Evolutionary conservation across 2,888 invertebrate species (phyloP).

Genomic region (Mythimna ferrago): DNA sequence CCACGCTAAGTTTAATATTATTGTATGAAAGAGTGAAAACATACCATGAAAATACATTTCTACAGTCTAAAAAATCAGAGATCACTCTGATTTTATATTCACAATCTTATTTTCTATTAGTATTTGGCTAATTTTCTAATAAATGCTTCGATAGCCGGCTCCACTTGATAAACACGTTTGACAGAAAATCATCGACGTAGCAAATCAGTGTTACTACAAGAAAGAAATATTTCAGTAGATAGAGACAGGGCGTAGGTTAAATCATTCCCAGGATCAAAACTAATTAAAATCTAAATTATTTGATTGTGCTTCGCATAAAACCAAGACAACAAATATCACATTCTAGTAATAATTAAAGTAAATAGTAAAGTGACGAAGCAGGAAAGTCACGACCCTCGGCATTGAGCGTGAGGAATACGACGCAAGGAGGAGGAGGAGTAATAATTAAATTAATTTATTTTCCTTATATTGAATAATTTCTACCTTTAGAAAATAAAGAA

Average conservation of each 20-base stretch:
- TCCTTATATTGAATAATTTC: background rate
- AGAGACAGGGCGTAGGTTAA: background rate
- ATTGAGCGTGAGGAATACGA: too few species aligned
- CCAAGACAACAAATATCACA: too few species aligned
- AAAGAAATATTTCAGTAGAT: background rate
- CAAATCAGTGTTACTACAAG: conserved; percentile 67
- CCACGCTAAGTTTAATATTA: conserved; percentile 49
- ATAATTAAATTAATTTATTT: too few species aligned
- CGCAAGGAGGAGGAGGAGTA: too few species aligned
- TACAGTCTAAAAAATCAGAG: conserved; percentile 58
- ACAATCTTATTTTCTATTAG: conserved; percentile 53
- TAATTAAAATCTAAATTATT: background rate
- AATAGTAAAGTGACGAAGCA: too few species aligned
- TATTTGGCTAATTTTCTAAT: conserved; percentile 51
- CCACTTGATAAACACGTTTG: conserved; percentile 71
- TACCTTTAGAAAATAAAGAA: background rate
- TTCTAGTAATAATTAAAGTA: too few species aligned
- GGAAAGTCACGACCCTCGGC: too few species aligned
- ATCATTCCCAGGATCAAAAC: too few species aligned
- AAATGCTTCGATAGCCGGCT: conserved; percentile 65
- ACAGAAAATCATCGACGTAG: conserved; percentile 84
- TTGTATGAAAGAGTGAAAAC: conserved; percentile 60
- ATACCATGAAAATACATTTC: conserved; percentile 78
- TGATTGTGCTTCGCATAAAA: background rate
- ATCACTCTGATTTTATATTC: conserved; percentile 54